These are phyloP conservation scores for Lymantria dispar DNA, from an alignment of 2,888 invertebrate genomes.

Conservation along the genomic window DNA sequence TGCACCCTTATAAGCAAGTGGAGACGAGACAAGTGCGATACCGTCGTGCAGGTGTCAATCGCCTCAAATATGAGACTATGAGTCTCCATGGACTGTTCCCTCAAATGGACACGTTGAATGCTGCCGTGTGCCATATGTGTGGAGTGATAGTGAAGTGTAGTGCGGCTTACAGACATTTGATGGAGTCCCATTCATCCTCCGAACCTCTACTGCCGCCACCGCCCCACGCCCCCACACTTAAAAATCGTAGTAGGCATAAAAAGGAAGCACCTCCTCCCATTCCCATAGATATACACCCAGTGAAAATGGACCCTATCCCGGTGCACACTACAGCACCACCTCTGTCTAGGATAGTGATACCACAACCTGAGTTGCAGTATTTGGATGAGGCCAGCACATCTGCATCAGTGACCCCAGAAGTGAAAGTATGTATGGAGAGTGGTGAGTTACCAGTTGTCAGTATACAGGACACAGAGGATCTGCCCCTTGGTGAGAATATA, in stretches of 20 bases:
- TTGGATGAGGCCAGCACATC: conserved; percentile 62
- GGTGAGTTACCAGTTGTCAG: conserved; percentile 78
- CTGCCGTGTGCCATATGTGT: conserved; percentile 90
- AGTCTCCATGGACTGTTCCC: conserved; percentile 90
- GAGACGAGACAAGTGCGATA: conserved; percentile 42
- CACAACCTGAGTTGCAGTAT: conserved; percentile 66
- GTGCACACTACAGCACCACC: conserved; percentile 63
- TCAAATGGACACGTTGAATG: conserved; percentile 88
- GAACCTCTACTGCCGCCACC: conserved; percentile 74
- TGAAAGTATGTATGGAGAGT: conserved; percentile 71
- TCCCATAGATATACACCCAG: conserved; percentile 57
- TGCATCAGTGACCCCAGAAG: conserved; percentile 57
- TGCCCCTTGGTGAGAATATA: conserved; percentile 71
- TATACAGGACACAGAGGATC: conserved; percentile 76
- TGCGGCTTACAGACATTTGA: conserved; percentile 88
- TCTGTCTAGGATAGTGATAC: conserved; percentile 66
- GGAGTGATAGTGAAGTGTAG: conserved; percentile 90
- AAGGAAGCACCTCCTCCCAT: conserved; percentile 66
- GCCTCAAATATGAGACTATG: conserved; percentile 84
- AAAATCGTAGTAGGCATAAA: conserved; percentile 65
- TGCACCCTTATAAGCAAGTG: conserved; percentile 58
- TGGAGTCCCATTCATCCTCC: conserved; percentile 74
- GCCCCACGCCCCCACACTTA: conserved; percentile 56
- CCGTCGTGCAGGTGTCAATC: conserved; percentile 75
- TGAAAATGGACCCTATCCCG: conserved; percentile 64